Percentiles rank a stretch among this genome's conserved stretches.
phyloP scores from a whole-genome alignment of 1,140 invertebrate genomes.

The Bombyx mandarina region DNA sequence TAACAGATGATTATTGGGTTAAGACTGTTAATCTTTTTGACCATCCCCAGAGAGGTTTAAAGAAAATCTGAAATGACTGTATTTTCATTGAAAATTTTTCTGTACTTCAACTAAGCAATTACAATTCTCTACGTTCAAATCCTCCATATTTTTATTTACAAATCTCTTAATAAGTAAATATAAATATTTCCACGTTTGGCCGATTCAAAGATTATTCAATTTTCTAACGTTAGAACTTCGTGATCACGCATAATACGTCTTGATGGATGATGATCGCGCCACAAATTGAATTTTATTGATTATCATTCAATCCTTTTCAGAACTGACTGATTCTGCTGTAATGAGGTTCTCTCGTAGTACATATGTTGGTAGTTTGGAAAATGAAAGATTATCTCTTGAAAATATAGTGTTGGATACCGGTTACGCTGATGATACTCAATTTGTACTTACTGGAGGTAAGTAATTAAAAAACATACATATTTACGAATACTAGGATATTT shows the following conservation, averaged over 20 bases:
- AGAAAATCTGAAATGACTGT: no score
- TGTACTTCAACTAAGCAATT: no score
- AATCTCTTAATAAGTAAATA: no score
- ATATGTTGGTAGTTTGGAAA: conserved; percentile 21
- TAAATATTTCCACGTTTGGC: no score
- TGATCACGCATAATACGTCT: background rate
- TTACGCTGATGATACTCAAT: conserved; percentile 1
- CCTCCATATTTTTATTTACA: no score
- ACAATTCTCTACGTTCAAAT: no score
- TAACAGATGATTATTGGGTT: no score
- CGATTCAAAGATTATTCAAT: no score
- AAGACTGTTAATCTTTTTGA: no score
- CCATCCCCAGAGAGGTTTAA: no score
- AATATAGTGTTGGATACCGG: background rate
- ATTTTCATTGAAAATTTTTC: no score
- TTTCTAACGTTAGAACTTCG: conserved; percentile 1
- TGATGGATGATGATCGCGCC: background rate
- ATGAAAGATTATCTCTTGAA: conserved; percentile 4
- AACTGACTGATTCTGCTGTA: conserved; percentile 25
- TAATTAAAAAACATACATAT: background rate
- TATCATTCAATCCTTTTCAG: conserved; percentile 16
- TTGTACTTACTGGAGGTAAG: conserved; percentile 5
- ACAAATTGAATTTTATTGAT: background rate
- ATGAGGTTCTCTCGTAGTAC: conserved; percentile 33
- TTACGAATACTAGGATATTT: background rate